These are phyloP conservation scores for Zygothrica quintamaculata DNA, from an alignment of 2,888 invertebrate genomes.

Conservation along the genomic window DNA sequence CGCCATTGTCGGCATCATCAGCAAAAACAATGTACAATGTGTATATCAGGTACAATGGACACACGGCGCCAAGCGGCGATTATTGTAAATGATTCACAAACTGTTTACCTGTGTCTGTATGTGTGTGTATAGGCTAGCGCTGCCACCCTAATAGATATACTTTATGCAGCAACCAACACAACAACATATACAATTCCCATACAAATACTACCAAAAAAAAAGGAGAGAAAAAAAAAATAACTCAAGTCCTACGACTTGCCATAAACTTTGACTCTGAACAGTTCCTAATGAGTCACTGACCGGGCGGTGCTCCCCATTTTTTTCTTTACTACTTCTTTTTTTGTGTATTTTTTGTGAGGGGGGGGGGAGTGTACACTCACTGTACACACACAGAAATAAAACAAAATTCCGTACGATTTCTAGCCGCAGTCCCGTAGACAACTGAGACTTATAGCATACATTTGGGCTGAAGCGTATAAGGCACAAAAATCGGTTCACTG, in stretches of 20 bases:
- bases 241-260: conserved; percentile 6
- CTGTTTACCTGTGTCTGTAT: too few relatives aligned
- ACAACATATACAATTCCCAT: conserved; percentile 23
- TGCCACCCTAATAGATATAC: conserved; percentile 23
- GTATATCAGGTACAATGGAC: conserved; percentile 57
- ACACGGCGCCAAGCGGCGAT: conserved; percentile 30
- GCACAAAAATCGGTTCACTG: conserved; percentile 56
- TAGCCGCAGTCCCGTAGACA: conserved; percentile 37
- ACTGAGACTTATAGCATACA: conserved; percentile 67
- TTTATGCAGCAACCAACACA: conserved; percentile 28
- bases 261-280: conserved; percentile 14
- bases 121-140: too few relatives aligned
- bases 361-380: conserved; percentile 6
- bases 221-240: too few relatives aligned
- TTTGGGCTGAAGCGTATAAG: conserved; percentile 42
- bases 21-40: too few relatives aligned
- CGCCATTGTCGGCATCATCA: conserved; percentile 7
- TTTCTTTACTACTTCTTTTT: background rate
- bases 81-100: conserved; percentile 42
- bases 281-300: conserved; percentile 70
- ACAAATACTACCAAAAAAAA: conserved; percentile 29
- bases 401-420: conserved; percentile 28
- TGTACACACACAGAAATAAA: conserved; percentile 41
- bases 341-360: background rate
- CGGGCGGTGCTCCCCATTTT: conserved; percentile 39